Conservation (phyloP, 1,140 invertebrate genomes). For the Drosophila lini region DNA sequence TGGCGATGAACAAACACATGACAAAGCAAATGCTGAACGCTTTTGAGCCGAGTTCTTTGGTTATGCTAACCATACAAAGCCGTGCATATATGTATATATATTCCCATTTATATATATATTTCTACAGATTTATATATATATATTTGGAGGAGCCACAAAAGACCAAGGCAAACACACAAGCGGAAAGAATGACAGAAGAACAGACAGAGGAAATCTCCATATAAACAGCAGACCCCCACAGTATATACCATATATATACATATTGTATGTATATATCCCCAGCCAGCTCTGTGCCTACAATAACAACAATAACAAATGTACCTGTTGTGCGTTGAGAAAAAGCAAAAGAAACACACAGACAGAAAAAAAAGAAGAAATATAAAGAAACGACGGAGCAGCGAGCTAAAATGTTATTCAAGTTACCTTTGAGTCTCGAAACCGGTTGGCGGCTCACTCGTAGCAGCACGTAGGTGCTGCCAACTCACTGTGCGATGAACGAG, state of each 20-base stretch:
- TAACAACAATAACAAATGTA: slow-evolving; percentile 52
- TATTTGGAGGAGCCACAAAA: slow-evolving; percentile 54
- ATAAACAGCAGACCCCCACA: slow-evolving; percentile 53
- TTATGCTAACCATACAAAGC: slow-evolving; percentile 42
- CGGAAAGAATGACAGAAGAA: slow-evolving; percentile 52
- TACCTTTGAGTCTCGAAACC: slow-evolving; percentile 57
- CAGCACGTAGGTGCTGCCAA: slow-evolving; percentile 65
- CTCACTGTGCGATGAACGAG: slow-evolving; percentile 30
- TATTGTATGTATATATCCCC: slow-evolving; percentile 8
- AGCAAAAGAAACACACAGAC: slow-evolving; percentile 35
- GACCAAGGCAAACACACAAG: slow-evolving; percentile 52
- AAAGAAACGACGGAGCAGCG: slow-evolving; percentile 16
- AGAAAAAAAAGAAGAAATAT: slow-evolving; percentile 16
- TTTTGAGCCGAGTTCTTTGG: slow-evolving; percentile 59
- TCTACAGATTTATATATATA: slow-evolving; percentile 41
- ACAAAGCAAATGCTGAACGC: slow-evolving; percentile 69
- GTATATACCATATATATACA: slow-evolving; percentile 38
- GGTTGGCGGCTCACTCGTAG: slow-evolving; percentile 41
- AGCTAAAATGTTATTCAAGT: slow-evolving; percentile 60
- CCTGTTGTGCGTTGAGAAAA: slow-evolving; percentile 60
- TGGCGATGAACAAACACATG: slow-evolving; percentile 55
- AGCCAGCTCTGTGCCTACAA: slow-evolving; percentile 24
- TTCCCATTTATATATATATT: slow-evolving; percentile 32
- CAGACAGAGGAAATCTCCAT: slow-evolving; percentile 59
- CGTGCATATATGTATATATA: slow-evolving; percentile 19